Base-by-base conservation (phyloP, 2,797 vertebrate genomes). In the Acanthopagrus latus region DNA sequence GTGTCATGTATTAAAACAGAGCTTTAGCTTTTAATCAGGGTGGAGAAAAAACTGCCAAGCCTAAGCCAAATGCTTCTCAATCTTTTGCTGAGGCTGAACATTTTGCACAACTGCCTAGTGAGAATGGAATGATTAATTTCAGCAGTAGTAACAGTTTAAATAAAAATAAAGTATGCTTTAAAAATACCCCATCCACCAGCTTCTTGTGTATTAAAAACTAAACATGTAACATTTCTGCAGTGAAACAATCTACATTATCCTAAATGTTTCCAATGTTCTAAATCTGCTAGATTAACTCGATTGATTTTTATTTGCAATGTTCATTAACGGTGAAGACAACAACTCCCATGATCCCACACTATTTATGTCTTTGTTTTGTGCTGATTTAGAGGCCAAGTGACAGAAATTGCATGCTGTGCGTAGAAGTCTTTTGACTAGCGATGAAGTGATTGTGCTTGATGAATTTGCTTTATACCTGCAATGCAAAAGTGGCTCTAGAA, bases 1-100 rank as follows among this genome's bases (percentile, higher is more conserved):
- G 57, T 47, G 62, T 71, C 74, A 68, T 70, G 51, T 59, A 33
- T 62, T 71, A 51, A 59, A 57, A 66, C 33, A 29, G 44, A 59
- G 54, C 60, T 62, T 76, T 58, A 74, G 44, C 62, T 75, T 75
- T 67, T 74, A 76, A 71, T 74, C 64, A 62, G 38, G 9, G 14
- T 47, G 55, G 10, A 48, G 62, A 1, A 13, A 33, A 52, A 55
- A 33, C 7, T 47, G 56, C 56, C 33, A 63, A 71, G 33, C n/a
- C 20, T 2, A 55, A 74, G 67, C 67, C 38, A 71, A 85, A 71
- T 1, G 13, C 74, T 68, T 33, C 54, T 64, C 29, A 64, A 70
- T 83, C 21, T 62, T 74, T 86, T 58, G 59, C 74, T 25, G 46
- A 67, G 33, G 66, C 47, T 44, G 47, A 79, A 71, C 21, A 25